Percentiles rank a stretch among this genome's conserved stretches.
Conservation (phyloP, 1,140 invertebrate genomes). For the Sogatella furcifera region DNA sequence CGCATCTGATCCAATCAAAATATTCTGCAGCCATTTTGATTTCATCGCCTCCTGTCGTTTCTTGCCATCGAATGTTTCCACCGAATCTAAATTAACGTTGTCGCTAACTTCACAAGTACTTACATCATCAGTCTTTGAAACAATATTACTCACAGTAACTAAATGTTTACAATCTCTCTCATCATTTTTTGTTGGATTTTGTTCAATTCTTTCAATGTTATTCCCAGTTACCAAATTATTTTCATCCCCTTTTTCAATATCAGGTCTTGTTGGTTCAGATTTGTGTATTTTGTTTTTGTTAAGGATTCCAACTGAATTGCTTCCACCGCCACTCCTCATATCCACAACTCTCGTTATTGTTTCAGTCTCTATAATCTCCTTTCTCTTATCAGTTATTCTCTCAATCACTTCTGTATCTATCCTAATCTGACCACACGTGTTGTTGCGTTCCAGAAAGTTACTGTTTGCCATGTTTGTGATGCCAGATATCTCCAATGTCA, state of each 20-base stretch:
- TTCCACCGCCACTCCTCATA: too few species aligned
- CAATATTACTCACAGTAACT: too few species aligned
- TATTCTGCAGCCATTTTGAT: background rate
- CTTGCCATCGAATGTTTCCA: background rate
- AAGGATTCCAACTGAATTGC: too few species aligned
- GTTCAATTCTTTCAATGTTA: background rate
- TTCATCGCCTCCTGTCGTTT: background rate
- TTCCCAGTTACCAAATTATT: too few species aligned
- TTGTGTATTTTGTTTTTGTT: too few species aligned
- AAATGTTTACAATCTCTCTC: too few species aligned
- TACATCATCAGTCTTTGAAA: background rate
- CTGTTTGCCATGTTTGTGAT: background rate
- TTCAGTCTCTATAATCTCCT: too few species aligned
- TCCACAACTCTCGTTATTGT: too few species aligned
- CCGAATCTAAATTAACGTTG: background rate
- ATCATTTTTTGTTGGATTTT: background rate
- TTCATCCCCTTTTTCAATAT: too few species aligned
- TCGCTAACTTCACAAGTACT: background rate
- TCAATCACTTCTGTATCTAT: background rate
- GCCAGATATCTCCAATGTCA: background rate
- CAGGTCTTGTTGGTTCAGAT: too few species aligned
- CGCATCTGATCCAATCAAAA: background rate
- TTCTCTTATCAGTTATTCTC: background rate
- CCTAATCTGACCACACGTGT: background rate
- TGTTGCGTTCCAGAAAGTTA: background rate